Evolutionary conservation across 2,888 invertebrate species (phyloP).

Genomic region (Hydropsyche betteni): DNA sequence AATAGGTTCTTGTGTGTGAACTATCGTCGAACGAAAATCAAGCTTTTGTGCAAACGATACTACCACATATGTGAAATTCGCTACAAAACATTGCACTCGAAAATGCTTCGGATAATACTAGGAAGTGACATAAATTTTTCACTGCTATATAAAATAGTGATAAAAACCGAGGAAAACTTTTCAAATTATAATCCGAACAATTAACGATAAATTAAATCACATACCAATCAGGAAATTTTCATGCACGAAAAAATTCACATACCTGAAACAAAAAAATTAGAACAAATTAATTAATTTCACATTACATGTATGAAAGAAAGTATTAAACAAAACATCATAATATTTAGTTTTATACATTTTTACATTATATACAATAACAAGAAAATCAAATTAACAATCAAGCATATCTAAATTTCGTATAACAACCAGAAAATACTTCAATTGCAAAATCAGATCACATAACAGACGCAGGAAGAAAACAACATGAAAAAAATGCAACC

Average conservation of each 20-base stretch:
- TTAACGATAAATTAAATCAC: too few relatives aligned
- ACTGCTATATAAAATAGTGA: too few relatives aligned
- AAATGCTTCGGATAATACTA: too few relatives aligned
- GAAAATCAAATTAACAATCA: too few relatives aligned
- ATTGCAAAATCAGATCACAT: slow-evolving; percentile 32
- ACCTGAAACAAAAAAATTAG: slow-evolving; percentile 6
- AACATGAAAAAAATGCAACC: slow-evolving; percentile 28
- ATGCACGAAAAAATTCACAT: background rate
- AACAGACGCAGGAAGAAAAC: slow-evolving; percentile 23
- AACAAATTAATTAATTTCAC: background rate
- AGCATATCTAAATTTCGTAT: too few relatives aligned
- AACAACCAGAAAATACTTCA: background rate
- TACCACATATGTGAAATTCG: background rate
- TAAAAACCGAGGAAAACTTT: too few relatives aligned
- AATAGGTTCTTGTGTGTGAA: slow-evolving; percentile 45
- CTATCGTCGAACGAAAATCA: slow-evolving; percentile 37
- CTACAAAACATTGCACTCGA: too few relatives aligned
- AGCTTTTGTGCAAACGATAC: slow-evolving; percentile 34
- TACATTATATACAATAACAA: too few relatives aligned
- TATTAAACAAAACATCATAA: too few relatives aligned
- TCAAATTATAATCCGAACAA: too few relatives aligned
- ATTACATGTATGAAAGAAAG: background rate
- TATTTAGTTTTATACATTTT: background rate
- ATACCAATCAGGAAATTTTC: too few relatives aligned
- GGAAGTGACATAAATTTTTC: too few relatives aligned